These are phyloP conservation scores for Synchiropus splendidus DNA, from an alignment of 2,113 vertebrate species.

Conservation along the genomic window DNA sequence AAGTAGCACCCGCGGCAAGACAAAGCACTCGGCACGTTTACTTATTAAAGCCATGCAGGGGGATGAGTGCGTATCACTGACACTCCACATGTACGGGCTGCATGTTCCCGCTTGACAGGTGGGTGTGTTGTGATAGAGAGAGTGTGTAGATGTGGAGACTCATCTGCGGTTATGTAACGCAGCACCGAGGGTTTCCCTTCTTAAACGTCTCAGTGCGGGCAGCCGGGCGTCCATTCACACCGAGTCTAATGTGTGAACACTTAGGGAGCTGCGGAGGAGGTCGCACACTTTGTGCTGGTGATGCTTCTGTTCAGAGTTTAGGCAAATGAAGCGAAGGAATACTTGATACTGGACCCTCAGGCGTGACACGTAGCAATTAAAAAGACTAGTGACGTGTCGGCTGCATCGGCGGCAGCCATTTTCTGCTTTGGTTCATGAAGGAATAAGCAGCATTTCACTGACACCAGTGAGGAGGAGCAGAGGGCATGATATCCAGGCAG, in stretches of 20 bases:
- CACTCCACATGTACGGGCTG: neutral
- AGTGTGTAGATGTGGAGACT: neutral
- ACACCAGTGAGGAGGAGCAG: no score
- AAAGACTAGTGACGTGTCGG: no score
- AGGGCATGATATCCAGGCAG: no score
- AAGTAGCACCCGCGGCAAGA: conserved; percentile 16
- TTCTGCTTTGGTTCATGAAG: no score
- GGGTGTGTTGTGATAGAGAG: neutral
- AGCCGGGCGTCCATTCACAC: conserved; percentile 1
- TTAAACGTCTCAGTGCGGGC: conserved; percentile 4
- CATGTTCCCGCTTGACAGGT: neutral
- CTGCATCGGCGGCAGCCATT: no score
- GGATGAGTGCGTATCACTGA: conserved; percentile 13
- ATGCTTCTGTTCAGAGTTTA: no score
- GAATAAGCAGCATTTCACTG: no score
- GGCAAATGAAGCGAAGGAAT: no score
- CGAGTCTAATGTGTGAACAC: neutral
- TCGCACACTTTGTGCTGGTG: neutral
- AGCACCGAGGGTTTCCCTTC: conserved; percentile 4
- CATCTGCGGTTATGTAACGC: conserved; percentile 4
- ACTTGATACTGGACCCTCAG: no score
- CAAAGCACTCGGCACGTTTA: conserved; percentile 23
- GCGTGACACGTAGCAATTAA: no score
- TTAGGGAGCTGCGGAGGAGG: neutral
- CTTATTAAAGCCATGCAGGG: conserved; percentile 26